Evolutionary conservation across 2,797 vertebrate genomes (phyloP), one percentile per base, ranked within the genome.

Genomic region (Hirundo rustica): DNA sequence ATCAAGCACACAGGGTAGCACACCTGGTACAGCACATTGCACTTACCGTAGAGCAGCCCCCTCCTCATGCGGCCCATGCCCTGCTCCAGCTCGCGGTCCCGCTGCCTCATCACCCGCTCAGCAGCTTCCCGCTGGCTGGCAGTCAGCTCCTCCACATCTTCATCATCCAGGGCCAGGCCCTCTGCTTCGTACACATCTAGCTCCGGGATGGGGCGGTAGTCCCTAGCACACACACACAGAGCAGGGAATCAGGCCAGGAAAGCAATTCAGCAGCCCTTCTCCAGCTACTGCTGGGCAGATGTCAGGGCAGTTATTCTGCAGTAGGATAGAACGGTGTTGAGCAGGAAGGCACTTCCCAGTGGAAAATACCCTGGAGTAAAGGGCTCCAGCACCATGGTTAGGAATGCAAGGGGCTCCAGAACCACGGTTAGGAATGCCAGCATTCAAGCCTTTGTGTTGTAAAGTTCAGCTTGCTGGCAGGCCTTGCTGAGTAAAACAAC

Each of bases 171-270:
- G 16, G 97, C 98, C 97, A 99, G 82, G 45, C 99, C 99, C 70
- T 99, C 99, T 0, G 97, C 97, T 96, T 99, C 99, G 1, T 99
- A 99, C 53, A 96, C 95, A 13, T 99, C 99, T 97, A 99, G 98
- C 58, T 99, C 99, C 0, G 99, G 98, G 97, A 99, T 99, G 76
- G 98, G 96, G 1, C 99, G 99, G 94, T 99, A 99, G 84, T 99
- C 99, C 97, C 99, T 99, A 95, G 75, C 3, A 27, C 45, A 62
- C 38, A 94, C 65, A 93, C 58, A 94, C 6, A 84, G 0, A 13
- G 40, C 44, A 64, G 4, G 3, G 15, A 15, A 32, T 88, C 40
- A 95, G 58, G 11, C 4, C 19, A 45, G 32, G 44, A 53, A 34
- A 45, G 27, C 5, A 1, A 13, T 50, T 68, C 60, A 66, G 42